These are phyloP conservation scores for Pyrrhia umbra DNA, from an alignment of 2,888 invertebrate species.

Conservation along the genomic window DNA sequence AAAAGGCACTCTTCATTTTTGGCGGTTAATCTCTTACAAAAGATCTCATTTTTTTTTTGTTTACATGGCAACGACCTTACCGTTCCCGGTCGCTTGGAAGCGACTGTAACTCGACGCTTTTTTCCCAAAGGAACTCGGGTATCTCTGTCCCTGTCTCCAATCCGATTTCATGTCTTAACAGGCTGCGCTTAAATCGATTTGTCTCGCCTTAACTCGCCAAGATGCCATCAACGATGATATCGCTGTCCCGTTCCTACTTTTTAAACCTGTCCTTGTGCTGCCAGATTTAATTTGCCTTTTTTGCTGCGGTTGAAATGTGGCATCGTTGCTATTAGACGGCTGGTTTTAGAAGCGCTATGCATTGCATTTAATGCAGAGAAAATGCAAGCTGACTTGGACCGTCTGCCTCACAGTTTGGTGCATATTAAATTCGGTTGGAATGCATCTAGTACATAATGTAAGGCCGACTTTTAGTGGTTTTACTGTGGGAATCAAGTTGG, in stretches of 20 bases:
- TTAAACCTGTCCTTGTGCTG: slow-evolving; percentile 78
- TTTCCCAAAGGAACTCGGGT: slow-evolving; percentile 69
- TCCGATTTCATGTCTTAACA: slow-evolving; percentile 78
- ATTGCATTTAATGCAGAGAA: slow-evolving; percentile 57
- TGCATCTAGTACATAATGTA: slow-evolving; percentile 42
- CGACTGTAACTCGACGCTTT: slow-evolving; percentile 68
- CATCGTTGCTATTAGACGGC: slow-evolving; percentile 66
- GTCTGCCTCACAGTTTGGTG: slow-evolving; percentile 35
- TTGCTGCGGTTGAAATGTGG: slow-evolving; percentile 67
- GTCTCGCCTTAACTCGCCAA: slow-evolving; percentile 81
- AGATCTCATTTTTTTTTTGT: slow-evolving; percentile 79
- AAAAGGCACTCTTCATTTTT: slow-evolving; percentile 66
- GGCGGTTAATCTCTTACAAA: slow-evolving; percentile 75
- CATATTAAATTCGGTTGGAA: slow-evolving; percentile 55
- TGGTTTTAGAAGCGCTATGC: slow-evolving; percentile 66
- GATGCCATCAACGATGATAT: slow-evolving; percentile 71
- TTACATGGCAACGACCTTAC: slow-evolving; percentile 84
- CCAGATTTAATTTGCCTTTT: slow-evolving; percentile 82
- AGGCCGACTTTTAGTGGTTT: slow-evolving; percentile 40
- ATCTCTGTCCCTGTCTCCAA: slow-evolving; percentile 74
- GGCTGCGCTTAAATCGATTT: slow-evolving; percentile 79
- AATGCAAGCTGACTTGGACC: slow-evolving; percentile 47
- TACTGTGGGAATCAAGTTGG: slow-evolving; percentile 47
- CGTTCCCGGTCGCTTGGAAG: slow-evolving; percentile 65
- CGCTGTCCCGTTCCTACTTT: slow-evolving; percentile 73